phyloP scores from a whole-genome alignment of 1,140 invertebrate genomes.

The Streblospio benedicti region DNA sequence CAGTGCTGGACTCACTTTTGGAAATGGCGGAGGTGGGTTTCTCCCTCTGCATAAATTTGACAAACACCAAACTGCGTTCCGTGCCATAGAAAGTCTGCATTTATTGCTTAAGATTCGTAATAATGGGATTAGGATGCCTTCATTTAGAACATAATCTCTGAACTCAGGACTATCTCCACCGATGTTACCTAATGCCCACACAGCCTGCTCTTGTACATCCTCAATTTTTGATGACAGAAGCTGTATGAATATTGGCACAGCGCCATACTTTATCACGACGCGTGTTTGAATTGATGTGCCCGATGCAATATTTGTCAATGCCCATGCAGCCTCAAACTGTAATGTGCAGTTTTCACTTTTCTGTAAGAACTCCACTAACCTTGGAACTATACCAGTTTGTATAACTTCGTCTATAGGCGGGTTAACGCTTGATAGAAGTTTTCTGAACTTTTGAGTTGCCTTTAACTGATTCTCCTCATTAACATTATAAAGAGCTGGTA shows the following conservation, averaged over 20 bases:
- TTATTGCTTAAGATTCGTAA: not conserved
- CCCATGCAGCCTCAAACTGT: constrained; percentile 52
- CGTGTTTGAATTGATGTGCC: constrained; percentile 47
- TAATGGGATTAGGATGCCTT: not conserved
- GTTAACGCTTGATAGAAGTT: constrained; percentile 79
- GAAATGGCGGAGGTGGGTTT: constrained; percentile 60
- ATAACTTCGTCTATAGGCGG: constrained; percentile 99
- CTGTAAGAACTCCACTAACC: constrained; percentile 87
- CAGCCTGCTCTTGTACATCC: constrained; percentile 74
- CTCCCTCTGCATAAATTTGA: constrained; percentile 83
- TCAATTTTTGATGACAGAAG: constrained; percentile 49
- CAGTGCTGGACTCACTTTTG: constrained; percentile 70
- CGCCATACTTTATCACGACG: constrained; percentile 43
- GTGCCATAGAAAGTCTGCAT: constrained; percentile 59
- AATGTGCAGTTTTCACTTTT: too few species aligned
- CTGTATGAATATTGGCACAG: constrained; percentile 40
- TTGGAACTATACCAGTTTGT: constrained; percentile 84
- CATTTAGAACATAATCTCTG: not conserved
- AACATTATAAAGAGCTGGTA: constrained; percentile 69
- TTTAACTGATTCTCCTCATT: constrained; percentile 70
- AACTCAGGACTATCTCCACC: not conserved
- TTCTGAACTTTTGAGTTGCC: constrained; percentile 92
- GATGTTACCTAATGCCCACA: not conserved
- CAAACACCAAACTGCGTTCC: constrained; percentile 87
- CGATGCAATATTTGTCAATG: constrained; percentile 50